phyloP scores from a whole-genome alignment of 2,888 invertebrate genomes.

The Calephelis perditalis region DNA sequence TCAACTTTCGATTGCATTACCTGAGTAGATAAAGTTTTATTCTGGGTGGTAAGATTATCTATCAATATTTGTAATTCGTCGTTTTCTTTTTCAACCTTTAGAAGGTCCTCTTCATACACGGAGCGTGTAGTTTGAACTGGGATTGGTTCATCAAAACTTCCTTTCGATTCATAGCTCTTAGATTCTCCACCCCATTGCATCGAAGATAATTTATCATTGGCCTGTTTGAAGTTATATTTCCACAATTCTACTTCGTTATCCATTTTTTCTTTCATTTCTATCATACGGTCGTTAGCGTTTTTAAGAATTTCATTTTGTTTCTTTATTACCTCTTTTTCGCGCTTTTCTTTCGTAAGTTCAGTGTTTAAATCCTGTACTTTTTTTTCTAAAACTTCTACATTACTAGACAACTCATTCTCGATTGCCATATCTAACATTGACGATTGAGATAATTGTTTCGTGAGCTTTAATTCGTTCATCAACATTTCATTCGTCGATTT shows the following conservation, averaged over 20 bases:
- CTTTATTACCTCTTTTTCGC: slow-evolving; percentile 82
- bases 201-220: slow-evolving; percentile 80
- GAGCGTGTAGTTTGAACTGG: slow-evolving; percentile 32
- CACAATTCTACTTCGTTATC: slow-evolving; percentile 86
- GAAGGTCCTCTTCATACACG: slow-evolving; percentile 48
- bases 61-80: slow-evolving; percentile 57
- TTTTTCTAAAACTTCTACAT: slow-evolving; percentile 82
- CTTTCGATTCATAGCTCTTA: slow-evolving; percentile 13
- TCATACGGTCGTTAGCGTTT: slow-evolving; percentile 85
- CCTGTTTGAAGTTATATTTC: slow-evolving; percentile 84
- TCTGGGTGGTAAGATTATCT: slow-evolving; percentile 52
- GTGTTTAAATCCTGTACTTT: slow-evolving; percentile 77
- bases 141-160: slow-evolving; percentile 16
- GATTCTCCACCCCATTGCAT: slow-evolving; percentile 38
- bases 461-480: slow-evolving; percentile 71
- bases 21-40: slow-evolving; percentile 45
- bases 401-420: slow-evolving; percentile 87
- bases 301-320: slow-evolving; percentile 86
- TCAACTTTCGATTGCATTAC: slow-evolving; percentile 45
- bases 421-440: slow-evolving; percentile 86
- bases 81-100: slow-evolving; percentile 67
- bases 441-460: slow-evolving; percentile 71
- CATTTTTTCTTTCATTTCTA: slow-evolving; percentile 89
- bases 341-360: slow-evolving; percentile 78
- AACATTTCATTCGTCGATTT: slow-evolving; percentile 83